phyloP scores from a whole-genome alignment of 23 tunicate genomes.

The Trididemnum clinides region DNA sequence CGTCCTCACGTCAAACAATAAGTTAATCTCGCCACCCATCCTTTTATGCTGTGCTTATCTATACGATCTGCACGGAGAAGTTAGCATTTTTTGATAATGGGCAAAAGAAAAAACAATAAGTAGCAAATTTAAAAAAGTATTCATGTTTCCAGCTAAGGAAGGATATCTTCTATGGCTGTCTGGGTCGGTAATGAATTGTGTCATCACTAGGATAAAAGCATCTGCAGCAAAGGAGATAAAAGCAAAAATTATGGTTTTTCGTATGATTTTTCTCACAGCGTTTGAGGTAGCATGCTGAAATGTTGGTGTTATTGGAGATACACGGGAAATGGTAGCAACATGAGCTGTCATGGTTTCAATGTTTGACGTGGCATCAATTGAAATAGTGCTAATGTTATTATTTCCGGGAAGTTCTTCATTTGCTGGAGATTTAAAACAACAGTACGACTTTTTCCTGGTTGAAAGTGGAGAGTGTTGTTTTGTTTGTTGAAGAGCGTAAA shows the following conservation, averaged over 20 bases:
- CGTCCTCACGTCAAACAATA: too few species aligned
- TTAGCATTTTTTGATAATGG: too few species aligned
- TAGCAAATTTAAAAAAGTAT: neutral
- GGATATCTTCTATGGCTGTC: neutral
- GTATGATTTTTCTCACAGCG: neutral
- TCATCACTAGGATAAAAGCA: neutral
- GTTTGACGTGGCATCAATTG: too few species aligned
- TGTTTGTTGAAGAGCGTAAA: conserved; percentile 29
- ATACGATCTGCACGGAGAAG: too few species aligned
- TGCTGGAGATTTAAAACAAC: too few species aligned
- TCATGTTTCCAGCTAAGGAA: neutral
- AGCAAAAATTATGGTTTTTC: neutral
- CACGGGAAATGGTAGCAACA: neutral
- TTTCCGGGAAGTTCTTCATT: too few species aligned
- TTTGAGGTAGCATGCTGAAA: neutral
- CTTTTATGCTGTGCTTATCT: too few species aligned
- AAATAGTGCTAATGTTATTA: too few species aligned
- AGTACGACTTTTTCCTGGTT: too few species aligned
- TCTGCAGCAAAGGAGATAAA: neutral
- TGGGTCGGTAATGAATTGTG: neutral
- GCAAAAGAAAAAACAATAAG: neutral
- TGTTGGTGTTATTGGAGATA: neutral
- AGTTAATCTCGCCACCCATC: too few species aligned
- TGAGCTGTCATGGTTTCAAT: neutral
- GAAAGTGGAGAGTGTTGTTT: neutral